Evolutionary conservation across 2,888 invertebrate species (phyloP), one percentile per base, ranked within the genome.

Genomic region (Drosophila borborema): DNA sequence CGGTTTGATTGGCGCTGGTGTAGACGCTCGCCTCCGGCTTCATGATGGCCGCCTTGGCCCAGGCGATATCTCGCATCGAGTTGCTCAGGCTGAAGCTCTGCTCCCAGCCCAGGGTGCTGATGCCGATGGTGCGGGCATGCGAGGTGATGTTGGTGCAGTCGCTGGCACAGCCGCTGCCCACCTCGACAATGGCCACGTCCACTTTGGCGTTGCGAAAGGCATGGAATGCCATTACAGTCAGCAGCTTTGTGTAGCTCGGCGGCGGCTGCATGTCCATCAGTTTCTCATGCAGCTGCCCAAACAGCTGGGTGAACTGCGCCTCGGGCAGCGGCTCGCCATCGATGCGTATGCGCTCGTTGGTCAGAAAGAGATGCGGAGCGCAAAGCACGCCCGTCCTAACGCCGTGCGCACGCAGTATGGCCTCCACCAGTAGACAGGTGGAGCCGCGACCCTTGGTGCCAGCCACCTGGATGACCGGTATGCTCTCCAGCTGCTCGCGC

Each of bases 41-140:
- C 79, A 86, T 90, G 12, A 86, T 86, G 4, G 83, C 82, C 34
- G 86, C 90, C 73, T 86, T 86, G 10, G 77, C 66, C 90, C 90
- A 88, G 43, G 86, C 86, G 16, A 86, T 86, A 23, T 86, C 86
- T 0, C 90, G 51, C 72, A 86, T 28, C 7, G 86, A 86, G 31
- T 77, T 86, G 31, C 75, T 64, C 34, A 82, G n/a, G 8, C 54
- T 67, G 31, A 74, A 77, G 43, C 67, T 71, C 53, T 90, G 90
- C 64, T 86, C 86, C 86, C 90, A 88, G 36, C 90, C 90, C 43
- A 86, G 4, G 0, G 73, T 61, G n/a, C 75, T 77, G 12, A 86
- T 88, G 34, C 86, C 86, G 0, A 86, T 86, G 28, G 88, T 86
- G 12, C 65, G 45, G 2, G 86, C 83, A 31, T 86, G 89, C 0